A percentile compares a stretch with the other conserved stretches of the same genome.
phyloP scores from a whole-genome alignment of 2,113 vertebrate species.

The Astur gentilis region DNA sequence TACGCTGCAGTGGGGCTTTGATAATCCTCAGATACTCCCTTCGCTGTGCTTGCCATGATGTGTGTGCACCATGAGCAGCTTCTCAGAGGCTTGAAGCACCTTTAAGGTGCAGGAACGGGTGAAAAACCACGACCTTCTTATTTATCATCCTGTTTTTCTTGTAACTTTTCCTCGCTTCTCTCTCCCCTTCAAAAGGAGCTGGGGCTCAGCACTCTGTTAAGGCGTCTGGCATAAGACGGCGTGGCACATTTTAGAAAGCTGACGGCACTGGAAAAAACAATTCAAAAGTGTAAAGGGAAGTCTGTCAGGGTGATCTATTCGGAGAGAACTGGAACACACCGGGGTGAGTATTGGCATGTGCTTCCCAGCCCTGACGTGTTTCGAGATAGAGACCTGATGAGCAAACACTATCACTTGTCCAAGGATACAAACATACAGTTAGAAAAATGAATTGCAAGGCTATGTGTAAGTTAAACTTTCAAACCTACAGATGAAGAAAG shows the following conservation, averaged over 20 bases:
- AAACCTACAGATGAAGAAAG: background rate
- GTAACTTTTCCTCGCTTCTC: background rate
- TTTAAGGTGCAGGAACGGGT: background rate
- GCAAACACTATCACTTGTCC: background rate
- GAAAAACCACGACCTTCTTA: background rate
- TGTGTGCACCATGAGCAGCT: background rate
- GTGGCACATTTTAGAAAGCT: constrained; percentile 20
- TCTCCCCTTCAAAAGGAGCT: background rate
- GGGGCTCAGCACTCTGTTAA: background rate
- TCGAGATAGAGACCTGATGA: constrained; percentile 27
- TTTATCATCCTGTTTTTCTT: background rate
- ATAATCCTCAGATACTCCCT: background rate
- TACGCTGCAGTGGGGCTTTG: background rate
- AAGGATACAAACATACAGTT: background rate
- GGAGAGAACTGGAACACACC: background rate
- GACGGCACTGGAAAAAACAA: constrained; percentile 3
- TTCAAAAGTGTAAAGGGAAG: background rate
- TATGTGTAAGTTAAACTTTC: background rate
- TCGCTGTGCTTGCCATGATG: background rate
- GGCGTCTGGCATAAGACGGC: background rate
- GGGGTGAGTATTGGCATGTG: background rate
- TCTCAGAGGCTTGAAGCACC: background rate
- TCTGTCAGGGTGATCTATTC: background rate
- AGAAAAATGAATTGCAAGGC: background rate
- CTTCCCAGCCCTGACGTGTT: background rate